phyloP scores from a whole-genome alignment of 2,797 vertebrate genomes.

The Harpagifer antarcticus region DNA sequence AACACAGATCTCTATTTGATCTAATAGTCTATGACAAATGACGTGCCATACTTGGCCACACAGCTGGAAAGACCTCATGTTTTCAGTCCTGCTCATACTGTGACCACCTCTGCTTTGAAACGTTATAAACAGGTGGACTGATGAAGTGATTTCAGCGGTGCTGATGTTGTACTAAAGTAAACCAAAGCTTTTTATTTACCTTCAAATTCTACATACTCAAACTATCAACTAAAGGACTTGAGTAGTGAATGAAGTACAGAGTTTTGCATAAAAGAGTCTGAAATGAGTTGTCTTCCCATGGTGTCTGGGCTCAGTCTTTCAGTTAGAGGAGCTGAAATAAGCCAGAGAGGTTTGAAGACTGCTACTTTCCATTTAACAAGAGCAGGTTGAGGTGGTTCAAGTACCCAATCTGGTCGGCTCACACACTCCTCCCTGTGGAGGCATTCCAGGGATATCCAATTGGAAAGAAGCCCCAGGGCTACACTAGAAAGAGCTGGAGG shows the following conservation, averaged over 20 bases:
- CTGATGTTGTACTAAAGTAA: not conserved
- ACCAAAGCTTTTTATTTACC: conserved; percentile 1
- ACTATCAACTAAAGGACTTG: not conserved
- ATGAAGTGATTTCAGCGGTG: conserved; percentile 12
- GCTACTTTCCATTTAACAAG: conserved; percentile 25
- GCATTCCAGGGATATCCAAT: conserved; percentile 59
- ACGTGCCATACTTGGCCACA: not conserved
- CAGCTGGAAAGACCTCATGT: not conserved
- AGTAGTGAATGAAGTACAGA: not conserved
- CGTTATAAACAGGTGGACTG: not conserved
- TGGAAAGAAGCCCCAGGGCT: conserved; percentile 37
- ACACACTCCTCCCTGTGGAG: conserved; percentile 43
- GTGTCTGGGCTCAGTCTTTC: conserved; percentile 17
- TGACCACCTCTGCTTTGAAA: conserved; percentile 6
- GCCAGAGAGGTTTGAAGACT: conserved; percentile 29
- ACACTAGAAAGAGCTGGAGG: conserved; percentile 46
- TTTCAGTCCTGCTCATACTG: not conserved
- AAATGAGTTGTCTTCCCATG: conserved; percentile 6
- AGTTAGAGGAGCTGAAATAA: conserved; percentile 25
- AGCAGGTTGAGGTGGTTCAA: conserved; percentile 39
- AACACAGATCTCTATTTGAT: conserved; percentile 2
- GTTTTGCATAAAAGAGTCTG: not conserved
- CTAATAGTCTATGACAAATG: conserved; percentile 5
- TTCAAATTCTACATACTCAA: not conserved
- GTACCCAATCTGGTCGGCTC: conserved; percentile 40